Evolutionary conservation across 2,797 vertebrate species (phyloP), one percentile per base, ranked within the genome.

Genomic region (Falco cherrug): DNA sequence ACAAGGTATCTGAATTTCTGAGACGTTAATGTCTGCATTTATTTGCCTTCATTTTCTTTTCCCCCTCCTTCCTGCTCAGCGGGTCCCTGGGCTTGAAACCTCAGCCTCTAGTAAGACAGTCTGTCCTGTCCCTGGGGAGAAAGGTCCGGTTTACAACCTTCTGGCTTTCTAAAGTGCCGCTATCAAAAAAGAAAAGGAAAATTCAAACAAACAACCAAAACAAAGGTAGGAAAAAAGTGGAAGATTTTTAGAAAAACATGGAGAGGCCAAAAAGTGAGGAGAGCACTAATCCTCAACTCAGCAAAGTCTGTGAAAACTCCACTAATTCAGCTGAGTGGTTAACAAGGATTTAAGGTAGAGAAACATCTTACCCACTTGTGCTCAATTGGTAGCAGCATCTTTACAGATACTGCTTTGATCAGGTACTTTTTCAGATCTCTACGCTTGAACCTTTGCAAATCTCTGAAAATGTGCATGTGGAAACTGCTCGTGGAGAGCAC

Each of bases 51-150:
- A 9, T 39, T 13, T 43, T 29, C 11, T 29, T 41, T 19, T 13
- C 9, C 6, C 15, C 9, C 16, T 9, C 8, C 16, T 14, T 45
- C 1, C 6, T 8, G 15, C 6, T 8, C 10, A 2, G 25, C 4
- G 10, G 56, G 7, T 43, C 35, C 43, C 51, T 51, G 15, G 15
- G 48, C 74, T 45, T 68, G 48, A 68, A 50, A 56, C 35, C 25
- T 82, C 79, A 61, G 33, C 24, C 20, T n/a, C 39, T 25, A 22
- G 26, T 26, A 41, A 18, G 11, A 22, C n/a, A 64, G 69, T 6
- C 25, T 67, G 21, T 11, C 41, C 12, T 68, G 50, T n/a, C 31
- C 29, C 56, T 21, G 18, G 13, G 18, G 77, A 68, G 56, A 54
- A 71, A 76, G 60, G 13, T 25, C 43, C 25, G 5, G 13, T 65